Evolutionary conservation across 1,140 invertebrate genomes (phyloP), one percentile per base, ranked within the genome.

Genomic region (Scaptomyza hsui): DNA sequence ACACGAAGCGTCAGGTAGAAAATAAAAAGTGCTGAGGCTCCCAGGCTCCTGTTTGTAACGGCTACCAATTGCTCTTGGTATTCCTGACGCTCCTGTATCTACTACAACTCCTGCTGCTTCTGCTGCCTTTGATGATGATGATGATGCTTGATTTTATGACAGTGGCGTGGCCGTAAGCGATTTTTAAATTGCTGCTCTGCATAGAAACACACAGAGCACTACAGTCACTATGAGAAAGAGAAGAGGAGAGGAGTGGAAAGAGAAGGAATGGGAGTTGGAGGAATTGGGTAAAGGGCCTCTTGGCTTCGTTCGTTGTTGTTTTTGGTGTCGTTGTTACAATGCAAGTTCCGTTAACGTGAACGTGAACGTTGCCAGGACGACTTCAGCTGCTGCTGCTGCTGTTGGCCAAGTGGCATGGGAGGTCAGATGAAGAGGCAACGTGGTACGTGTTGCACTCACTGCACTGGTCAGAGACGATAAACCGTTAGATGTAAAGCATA

Each of bases 161-260:
- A 80, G 61, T 80, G 72, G 77, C 77, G 72, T 80, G 77, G 77
- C 77, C 77, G 77, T 80, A 80, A 80, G 77, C 77, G 77, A 72
- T 80, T 80, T 80, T 80, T 80, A 80, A 80, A 80, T 80, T 80
- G 77, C 77, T 80, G 67, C 78, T 75, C 77, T 80, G 77, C 77
- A 80, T 80, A 75, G 70, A n/a, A 53, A 49, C 62, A 51, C 26
- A 29, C 26, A 7, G 26, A 29, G 9, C 26, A 29, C 26, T 29
- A 29, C 12, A n/a, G 32, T 37, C 60, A 53, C 6, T 29, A 29
- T 9, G 51, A 42, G 49, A 64, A 19, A 41, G 39, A 65, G 59
- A 15, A 32, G 61, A 59, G 6, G 39, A 29, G 41, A 32, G 42
- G 53, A 45, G 52, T 47, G 19, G 72, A 45, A 3, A 41, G 13